Evolutionary conservation across 2,113 vertebrate genomes (phyloP).

Genomic region (Anhinga rufa): DNA sequence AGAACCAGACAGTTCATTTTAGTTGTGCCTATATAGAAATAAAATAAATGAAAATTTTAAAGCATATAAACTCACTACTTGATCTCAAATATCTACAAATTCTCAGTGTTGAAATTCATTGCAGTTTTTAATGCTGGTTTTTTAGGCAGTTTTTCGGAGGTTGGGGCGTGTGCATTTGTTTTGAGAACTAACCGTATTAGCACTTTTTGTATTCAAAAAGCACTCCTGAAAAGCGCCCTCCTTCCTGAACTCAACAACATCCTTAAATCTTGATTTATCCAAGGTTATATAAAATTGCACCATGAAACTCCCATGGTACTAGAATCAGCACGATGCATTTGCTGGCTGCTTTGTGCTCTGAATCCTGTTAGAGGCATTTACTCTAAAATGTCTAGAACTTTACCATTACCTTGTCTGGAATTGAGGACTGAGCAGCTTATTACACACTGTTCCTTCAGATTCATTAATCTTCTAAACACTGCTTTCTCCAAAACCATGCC

Average conservation of each 20-base stretch:
- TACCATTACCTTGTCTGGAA: constrained; percentile 74
- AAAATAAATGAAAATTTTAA: not conserved
- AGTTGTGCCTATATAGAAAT: not conserved
- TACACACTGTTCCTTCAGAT: constrained; percentile 79
- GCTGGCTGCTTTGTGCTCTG: not conserved
- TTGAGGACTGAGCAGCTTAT: constrained; percentile 88
- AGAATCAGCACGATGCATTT: not conserved
- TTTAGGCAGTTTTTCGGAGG: not conserved
- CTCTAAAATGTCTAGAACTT: not conserved
- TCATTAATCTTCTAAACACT: constrained; percentile 74
- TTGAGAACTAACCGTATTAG: not conserved
- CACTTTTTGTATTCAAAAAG: not conserved
- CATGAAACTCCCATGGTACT: not conserved
- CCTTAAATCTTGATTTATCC: not conserved
- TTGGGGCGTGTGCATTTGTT: fast-evolving
- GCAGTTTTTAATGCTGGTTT: not conserved
- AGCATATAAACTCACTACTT: not conserved
- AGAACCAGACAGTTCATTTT: not conserved
- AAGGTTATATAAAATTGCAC: not conserved
- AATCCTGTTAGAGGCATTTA: not conserved
- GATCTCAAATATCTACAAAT: not conserved
- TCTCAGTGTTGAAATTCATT: not conserved
- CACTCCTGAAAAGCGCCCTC: not conserved
- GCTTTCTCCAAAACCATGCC: constrained; percentile 49
- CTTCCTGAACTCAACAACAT: not conserved